Percentiles rank a stretch among this genome's conserved stretches.
Evolutionary conservation across 2,113 vertebrate genomes (phyloP).

Genomic region (Sapajus apella): DNA sequence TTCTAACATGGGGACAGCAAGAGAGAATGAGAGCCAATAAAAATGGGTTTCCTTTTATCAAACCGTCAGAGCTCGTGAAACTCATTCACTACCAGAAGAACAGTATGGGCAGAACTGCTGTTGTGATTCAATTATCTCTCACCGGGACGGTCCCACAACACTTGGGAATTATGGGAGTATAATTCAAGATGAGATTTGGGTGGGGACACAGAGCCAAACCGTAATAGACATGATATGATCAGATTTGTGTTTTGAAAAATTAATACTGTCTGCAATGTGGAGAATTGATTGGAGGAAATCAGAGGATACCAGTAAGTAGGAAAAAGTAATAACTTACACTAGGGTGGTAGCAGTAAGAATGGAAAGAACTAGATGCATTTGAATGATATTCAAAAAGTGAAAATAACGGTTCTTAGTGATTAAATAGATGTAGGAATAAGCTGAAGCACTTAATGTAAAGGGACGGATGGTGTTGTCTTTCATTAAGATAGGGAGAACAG

Average conservation of each 20-base stretch:
- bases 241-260: conserved; percentile 24
- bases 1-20: too few relatives aligned
- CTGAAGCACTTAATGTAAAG: neutral
- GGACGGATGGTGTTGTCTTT: neutral
- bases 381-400: neutral
- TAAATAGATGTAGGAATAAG: neutral
- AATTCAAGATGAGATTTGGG: too few relatives aligned
- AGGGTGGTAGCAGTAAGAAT: neutral
- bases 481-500: neutral
- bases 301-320: neutral
- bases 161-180: too few relatives aligned
- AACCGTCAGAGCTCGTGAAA: too few relatives aligned
- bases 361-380: neutral
- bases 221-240: neutral
- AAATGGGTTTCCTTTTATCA: too few relatives aligned
- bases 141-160: too few relatives aligned
- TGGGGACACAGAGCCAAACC: too few relatives aligned
- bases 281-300: neutral
- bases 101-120: too few relatives aligned
- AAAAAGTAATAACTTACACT: neutral
- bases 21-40: too few relatives aligned
- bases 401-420: neutral
- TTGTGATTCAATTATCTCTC: too few relatives aligned
- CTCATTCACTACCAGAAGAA: too few relatives aligned
- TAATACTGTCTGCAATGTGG: neutral